Conservation (phyloP, 2,888 invertebrate species). For the Nemotelus pantherinus region DNA sequence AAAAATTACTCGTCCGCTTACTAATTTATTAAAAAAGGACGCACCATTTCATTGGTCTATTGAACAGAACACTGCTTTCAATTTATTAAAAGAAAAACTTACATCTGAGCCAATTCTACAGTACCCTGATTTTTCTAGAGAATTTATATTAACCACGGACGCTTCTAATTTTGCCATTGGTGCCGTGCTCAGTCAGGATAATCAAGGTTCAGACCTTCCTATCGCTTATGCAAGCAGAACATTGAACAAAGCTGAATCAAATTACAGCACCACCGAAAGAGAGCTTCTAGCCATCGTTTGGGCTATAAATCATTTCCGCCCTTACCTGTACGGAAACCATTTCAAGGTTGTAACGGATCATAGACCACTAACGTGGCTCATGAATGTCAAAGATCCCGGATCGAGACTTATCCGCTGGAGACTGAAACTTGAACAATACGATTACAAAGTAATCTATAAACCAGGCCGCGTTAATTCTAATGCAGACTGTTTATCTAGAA, state of each 20-base stretch:
- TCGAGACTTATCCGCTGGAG: constrained; percentile 54
- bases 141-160: constrained; percentile 55
- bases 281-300: constrained; percentile 48
- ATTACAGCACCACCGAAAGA: constrained; percentile 52
- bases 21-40: constrained; percentile 12
- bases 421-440: constrained; percentile 54
- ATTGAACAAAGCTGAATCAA: constrained; percentile 51
- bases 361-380: constrained; percentile 53
- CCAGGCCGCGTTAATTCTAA: background rate
- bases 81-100: constrained; percentile 41
- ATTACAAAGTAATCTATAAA: constrained; percentile 52
- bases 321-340: constrained; percentile 54
- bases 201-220: constrained; percentile 51
- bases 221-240: constrained; percentile 54
- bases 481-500: background rate
- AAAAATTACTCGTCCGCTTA: constrained; percentile 19
- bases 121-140: constrained; percentile 55
- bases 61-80: constrained; percentile 42
- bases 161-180: constrained; percentile 54
- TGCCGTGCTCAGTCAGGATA: constrained; percentile 52
- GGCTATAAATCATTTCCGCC: constrained; percentile 53
- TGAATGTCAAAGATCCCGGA: constrained; percentile 52
- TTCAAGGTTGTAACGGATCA: constrained; percentile 56
- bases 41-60: constrained; percentile 5
- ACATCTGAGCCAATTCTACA: constrained; percentile 48